phyloP scores from a whole-genome alignment of 2,888 invertebrate species.

The Portevinia maculata region DNA sequence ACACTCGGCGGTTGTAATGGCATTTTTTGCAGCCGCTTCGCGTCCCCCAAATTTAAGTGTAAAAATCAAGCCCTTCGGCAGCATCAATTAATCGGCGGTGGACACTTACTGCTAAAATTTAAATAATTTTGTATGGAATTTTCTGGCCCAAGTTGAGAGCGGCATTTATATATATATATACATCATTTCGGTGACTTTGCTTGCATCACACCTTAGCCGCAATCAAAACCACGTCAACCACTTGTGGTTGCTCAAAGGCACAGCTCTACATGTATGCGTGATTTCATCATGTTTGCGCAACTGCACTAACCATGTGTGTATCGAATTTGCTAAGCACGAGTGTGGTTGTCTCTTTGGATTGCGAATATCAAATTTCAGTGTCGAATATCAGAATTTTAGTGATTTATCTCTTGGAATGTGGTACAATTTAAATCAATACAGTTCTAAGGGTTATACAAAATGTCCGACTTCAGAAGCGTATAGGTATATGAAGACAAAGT shows the following conservation, averaged over 20 bases:
- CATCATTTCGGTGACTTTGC: slow-evolving; percentile 47
- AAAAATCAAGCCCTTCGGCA: slow-evolving; percentile 27
- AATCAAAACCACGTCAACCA: slow-evolving; percentile 36
- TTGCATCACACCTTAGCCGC: slow-evolving; percentile 57
- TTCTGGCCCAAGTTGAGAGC: slow-evolving; percentile 31
- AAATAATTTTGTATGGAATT: slow-evolving; percentile 18
- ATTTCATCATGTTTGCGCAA: slow-evolving; percentile 35
- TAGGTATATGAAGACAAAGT: slow-evolving; percentile 14
- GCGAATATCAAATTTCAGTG: slow-evolving; percentile 58
- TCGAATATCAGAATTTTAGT: slow-evolving; percentile 49
- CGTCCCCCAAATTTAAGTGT: slow-evolving; percentile 8
- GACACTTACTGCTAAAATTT: slow-evolving; percentile 14
- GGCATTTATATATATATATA: slow-evolving; percentile 26
- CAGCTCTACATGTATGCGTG: slow-evolving; percentile 36
- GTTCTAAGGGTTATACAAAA: slow-evolving; percentile 18
- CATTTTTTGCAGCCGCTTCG: slow-evolving; percentile 28
- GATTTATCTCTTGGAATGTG: slow-evolving; percentile 13
- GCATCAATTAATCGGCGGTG: slow-evolving; percentile 22
- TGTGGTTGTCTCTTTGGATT: slow-evolving; percentile 55
- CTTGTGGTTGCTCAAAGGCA: slow-evolving; percentile 55
- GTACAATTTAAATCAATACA: slow-evolving; percentile 2
- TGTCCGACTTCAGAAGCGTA: slow-evolving; percentile 30
- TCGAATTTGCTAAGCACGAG: slow-evolving; percentile 55
- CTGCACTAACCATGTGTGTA: slow-evolving; percentile 47
- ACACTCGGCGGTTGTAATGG: slow-evolving; percentile 30